Evolutionary conservation across 2,113 vertebrate species (phyloP), one percentile per base, ranked within the genome.

Genomic region (Lampris megalopsis): DNA sequence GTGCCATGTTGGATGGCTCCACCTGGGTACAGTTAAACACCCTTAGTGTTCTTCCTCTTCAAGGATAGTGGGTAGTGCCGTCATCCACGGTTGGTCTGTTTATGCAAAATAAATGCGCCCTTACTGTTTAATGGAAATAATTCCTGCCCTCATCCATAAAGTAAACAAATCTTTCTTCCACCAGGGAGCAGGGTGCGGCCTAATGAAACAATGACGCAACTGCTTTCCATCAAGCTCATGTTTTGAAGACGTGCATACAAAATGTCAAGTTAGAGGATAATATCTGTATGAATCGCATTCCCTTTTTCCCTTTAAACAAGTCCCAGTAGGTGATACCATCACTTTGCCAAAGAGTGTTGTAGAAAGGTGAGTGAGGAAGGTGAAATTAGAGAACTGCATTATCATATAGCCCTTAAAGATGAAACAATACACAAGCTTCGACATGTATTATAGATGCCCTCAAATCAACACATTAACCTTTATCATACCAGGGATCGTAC

Each of bases 171-270:
- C 9, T 38, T 24, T 24, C 24, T 61, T 56, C 73, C 38, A 38
- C 42, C 38, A 1, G n/a, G 2, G 61, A 73, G 75, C 53, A 0
- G 72, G 70, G 84, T 24, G 43, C n/a, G 42, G 9, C 9, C 49
- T 40, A 1, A 11, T 41, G 9, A 52, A 63, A 59, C 11, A n/a
- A 38, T 43, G n/a, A 63, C 75, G 54, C 56, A 77, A 71, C 6
- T 11, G 24, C n/a, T 54, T n/a, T 6, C 52, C 52, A 54, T 54
- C 1, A 54, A 54, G 52, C 13, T 5, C 24, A 54, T n/a, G 6
- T 52, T 52, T 52, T 54, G 11, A 54, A n/a, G n/a, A 54, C 11
- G 24, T n/a, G 24, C 9, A 54, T 24, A n/a, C 11, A 4, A 5
- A 54, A n/a, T 54, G n/a, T 54, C 24, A 7, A 45, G 43, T 45